Percentiles rank a stretch among this genome's conserved stretches.
Evolutionary conservation across 2,888 invertebrate species (phyloP).

Genomic region (Crioceris asparagi): DNA sequence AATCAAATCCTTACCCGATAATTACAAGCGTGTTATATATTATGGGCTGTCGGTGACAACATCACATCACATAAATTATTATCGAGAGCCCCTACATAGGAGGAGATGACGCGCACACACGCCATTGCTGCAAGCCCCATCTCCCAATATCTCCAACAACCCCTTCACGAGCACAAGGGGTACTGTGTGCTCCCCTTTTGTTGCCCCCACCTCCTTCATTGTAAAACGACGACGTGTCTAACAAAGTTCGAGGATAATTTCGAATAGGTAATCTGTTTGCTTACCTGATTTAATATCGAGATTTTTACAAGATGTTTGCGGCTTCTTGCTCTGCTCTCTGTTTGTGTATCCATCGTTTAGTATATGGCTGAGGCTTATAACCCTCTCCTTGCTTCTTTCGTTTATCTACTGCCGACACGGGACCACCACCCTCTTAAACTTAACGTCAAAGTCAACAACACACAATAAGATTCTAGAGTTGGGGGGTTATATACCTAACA

Average conservation of each 20-base stretch:
- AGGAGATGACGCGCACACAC: too few species aligned
- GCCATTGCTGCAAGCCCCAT: too few species aligned
- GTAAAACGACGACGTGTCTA: conserved; percentile 14
- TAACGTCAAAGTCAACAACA: conserved; percentile 15
- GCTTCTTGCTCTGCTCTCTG: conserved; percentile 14
- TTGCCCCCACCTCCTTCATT: conserved; percentile 7
- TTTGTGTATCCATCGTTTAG: conserved; percentile 22
- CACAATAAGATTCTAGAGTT: too few species aligned
- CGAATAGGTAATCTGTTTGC: conserved; percentile 26
- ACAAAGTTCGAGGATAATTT: conserved; percentile 19
- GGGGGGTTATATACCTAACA: too few species aligned
- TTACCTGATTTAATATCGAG: conserved; percentile 26
- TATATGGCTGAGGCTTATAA: conserved; percentile 16
- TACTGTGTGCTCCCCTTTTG: neutral
- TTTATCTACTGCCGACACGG: conserved; percentile 9
- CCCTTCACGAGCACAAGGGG: too few species aligned
- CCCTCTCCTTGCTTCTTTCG: conserved; percentile 15
- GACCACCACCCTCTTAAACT: conserved; percentile 10
- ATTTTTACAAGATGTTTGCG: conserved; percentile 20
- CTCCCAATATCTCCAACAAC: too few species aligned
- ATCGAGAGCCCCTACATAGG: too few species aligned
- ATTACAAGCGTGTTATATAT: too few species aligned
- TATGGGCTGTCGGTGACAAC: too few species aligned
- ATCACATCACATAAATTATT: too few species aligned
- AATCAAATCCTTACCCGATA: too few species aligned